These are phyloP conservation scores for Scylla paramamosain DNA, from an alignment of 1,140 invertebrate genomes.

Conservation along the genomic window DNA sequence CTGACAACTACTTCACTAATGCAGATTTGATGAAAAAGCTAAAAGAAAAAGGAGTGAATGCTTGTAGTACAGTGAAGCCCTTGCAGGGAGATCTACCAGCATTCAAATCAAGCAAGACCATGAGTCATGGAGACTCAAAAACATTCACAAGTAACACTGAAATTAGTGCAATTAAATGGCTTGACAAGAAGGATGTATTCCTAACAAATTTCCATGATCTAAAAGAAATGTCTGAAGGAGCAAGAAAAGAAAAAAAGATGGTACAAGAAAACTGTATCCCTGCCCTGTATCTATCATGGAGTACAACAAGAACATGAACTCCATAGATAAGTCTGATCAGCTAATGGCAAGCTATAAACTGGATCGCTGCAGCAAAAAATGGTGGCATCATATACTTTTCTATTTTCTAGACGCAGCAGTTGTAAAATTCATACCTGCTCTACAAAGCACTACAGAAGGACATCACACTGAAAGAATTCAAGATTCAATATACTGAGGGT, in stretches of 20 bases:
- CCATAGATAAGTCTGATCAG: background rate
- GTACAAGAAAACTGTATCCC: background rate
- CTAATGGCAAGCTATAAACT: constrained; percentile 9
- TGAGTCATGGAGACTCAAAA: constrained; percentile 25
- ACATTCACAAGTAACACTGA: constrained; percentile 47
- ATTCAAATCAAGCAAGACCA: background rate
- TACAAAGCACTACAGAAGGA: background rate
- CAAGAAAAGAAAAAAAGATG: constrained; percentile 32
- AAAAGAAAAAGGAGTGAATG: constrained; percentile 25
- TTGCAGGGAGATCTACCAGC: constrained; percentile 11
- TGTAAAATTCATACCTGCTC: constrained; percentile 16
- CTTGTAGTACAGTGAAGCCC: constrained; percentile 39
- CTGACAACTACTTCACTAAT: constrained; percentile 45
- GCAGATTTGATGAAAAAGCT: constrained; percentile 24
- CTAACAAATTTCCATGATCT: constrained; percentile 44
- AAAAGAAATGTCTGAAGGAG: background rate
- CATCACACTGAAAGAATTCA: background rate
- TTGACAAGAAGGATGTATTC: constrained; percentile 40
- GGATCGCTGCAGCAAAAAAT: constrained; percentile 4
- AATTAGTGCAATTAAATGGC: constrained; percentile 34
- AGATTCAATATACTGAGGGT: background rate
- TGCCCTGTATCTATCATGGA: constrained; percentile 3
- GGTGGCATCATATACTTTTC: constrained; percentile 11
- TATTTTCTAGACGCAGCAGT: constrained; percentile 16
- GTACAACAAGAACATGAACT: constrained; percentile 6